Evolutionary conservation across 2,888 invertebrate genomes (phyloP), one percentile per base, ranked within the genome.

Genomic region (Pegoplata infirma): DNA sequence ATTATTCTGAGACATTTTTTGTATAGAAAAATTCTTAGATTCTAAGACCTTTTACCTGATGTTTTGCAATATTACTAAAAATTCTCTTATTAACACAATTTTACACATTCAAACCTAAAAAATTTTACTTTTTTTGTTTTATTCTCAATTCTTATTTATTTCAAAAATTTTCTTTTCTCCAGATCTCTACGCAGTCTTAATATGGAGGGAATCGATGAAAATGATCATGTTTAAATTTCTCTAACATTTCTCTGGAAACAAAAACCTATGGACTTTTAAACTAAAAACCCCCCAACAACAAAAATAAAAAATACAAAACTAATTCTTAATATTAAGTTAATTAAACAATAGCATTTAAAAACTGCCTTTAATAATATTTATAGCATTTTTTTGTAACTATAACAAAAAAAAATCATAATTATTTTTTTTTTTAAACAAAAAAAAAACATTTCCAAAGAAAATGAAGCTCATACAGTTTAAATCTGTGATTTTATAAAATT

Each of bases 131-230:
- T 21, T 51, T n/a, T n/a, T n/a, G n/a, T n/a, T n/a, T n/a, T n/a
- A n/a, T n/a, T n/a, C n/a, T n/a, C 2, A 12, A n/a, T 7, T 0
- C 1, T n/a, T 23, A 51, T 14, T 51, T 5, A 21, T 51, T 51
- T 19, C 5, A 51, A 14, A 10, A 36, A 19, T 19, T 64, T 14
- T 28, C 16, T 58, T n/a, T 14, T 4, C 80, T 67, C n/a, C 80
- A 89, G 89, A 86, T 89, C 89, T 61, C 83, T 89, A 76, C 86
- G 89, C 81, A 89, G 89, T 83, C 85, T 89, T 69, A 88, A 89
- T 68, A 87, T 86, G 82, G 87, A 86, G 40, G 87, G 84, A 80
- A 86, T n/a, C 5, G 19, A 3, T 5, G 44, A 80, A 44, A 66
- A 61, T 19, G 81, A 85, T 81, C 82, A 84, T 72, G 84, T 83